phyloP scores from a whole-genome alignment of 2,888 invertebrate genomes.

The Sepiola atlantica region DNA sequence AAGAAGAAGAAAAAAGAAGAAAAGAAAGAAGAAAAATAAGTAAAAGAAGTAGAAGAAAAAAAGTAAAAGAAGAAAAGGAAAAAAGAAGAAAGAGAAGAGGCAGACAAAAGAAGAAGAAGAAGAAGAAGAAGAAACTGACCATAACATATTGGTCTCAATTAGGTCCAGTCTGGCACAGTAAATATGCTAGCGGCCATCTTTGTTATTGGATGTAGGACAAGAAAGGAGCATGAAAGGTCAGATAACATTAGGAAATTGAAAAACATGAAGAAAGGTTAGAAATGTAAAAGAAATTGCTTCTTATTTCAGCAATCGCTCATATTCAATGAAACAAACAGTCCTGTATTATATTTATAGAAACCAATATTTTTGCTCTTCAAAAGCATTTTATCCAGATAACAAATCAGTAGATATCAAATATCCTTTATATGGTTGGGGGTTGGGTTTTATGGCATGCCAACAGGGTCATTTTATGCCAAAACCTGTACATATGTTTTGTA shows the following conservation, averaged over 20 bases:
- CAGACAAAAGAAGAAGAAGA: background rate
- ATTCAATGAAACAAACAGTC: background rate
- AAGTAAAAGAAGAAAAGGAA: background rate
- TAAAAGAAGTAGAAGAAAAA: background rate
- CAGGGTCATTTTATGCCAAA: background rate
- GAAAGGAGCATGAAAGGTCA: background rate
- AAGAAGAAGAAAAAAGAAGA: background rate
- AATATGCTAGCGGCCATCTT: background rate
- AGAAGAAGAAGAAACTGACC: background rate
- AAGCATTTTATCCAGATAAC: background rate
- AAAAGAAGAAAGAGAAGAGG: background rate
- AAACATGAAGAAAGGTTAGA: background rate
- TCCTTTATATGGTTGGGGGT: background rate
- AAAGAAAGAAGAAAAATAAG: background rate
- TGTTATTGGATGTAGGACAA: slow-evolving; percentile 53
- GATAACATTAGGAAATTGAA: background rate
- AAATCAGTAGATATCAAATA: background rate
- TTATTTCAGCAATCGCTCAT: background rate
- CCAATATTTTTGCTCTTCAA: background rate
- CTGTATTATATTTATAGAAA: background rate
- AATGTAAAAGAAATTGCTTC: background rate
- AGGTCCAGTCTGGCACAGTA: background rate
- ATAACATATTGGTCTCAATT: background rate
- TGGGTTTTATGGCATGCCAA: background rate
- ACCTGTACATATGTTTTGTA: background rate